phyloP scores from a whole-genome alignment of 2,113 vertebrate species.

The Enhydra lutris region DNA sequence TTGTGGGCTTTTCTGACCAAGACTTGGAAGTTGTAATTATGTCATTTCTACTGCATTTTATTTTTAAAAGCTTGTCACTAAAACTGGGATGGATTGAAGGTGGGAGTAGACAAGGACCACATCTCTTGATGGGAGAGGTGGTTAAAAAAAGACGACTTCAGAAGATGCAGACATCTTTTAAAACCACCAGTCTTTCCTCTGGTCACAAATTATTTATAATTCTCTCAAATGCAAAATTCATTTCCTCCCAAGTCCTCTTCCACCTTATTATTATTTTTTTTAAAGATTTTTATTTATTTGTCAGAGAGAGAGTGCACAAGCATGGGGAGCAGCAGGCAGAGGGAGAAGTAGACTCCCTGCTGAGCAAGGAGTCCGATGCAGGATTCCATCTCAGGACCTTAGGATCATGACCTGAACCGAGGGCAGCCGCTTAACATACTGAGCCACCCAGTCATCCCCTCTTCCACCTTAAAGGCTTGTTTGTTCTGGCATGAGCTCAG shows the following conservation, averaged over 20 bases:
- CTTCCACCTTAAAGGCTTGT: not conserved
- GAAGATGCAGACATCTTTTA: not conserved
- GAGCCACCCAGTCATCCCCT: not conserved
- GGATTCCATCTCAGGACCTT: not conserved
- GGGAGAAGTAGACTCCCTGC: not conserved
- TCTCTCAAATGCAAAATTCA: not conserved
- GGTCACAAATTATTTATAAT: not conserved
- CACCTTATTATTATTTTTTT: not conserved
- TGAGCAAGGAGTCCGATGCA: not conserved
- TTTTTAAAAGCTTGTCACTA: not conserved
- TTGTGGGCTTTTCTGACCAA: not conserved
- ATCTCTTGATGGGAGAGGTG: not conserved
- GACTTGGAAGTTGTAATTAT: not conserved
- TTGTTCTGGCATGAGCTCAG: not conserved
- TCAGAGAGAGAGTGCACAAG: not conserved
- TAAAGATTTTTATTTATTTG: not conserved
- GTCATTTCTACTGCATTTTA: not conserved
- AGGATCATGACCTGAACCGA: not conserved
- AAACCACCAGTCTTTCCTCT: not conserved
- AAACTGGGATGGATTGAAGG: not conserved
- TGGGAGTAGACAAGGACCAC: not conserved
- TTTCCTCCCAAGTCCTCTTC: not conserved
- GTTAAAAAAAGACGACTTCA: not conserved
- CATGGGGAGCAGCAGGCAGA: not conserved
- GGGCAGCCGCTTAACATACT: not conserved